A percentile compares a stretch with the other conserved stretches of the same genome.
phyloP scores from a whole-genome alignment of 2,113 vertebrate genomes.

The Caloenas nicobarica region DNA sequence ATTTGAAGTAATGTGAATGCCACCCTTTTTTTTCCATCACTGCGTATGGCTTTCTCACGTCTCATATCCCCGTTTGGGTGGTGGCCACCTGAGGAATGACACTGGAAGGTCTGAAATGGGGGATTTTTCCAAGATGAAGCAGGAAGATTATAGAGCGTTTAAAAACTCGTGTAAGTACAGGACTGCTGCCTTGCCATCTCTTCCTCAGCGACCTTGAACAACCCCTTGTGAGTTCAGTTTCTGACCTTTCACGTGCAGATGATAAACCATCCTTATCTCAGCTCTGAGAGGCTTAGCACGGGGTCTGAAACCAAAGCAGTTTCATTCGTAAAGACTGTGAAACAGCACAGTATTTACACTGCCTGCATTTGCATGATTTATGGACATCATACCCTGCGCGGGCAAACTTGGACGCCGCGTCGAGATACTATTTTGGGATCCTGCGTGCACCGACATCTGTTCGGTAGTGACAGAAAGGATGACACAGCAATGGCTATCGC shows the following conservation, averaged over 20 bases:
- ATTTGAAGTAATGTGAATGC: not conserved
- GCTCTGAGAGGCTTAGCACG: not conserved
- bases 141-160: not conserved
- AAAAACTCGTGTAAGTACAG: not conserved
- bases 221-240: not conserved
- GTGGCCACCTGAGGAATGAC: not conserved
- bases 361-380: not conserved
- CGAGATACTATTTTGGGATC: not conserved
- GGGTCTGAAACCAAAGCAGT: not conserved
- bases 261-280: not conserved
- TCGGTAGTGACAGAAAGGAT: rapidly evolving
- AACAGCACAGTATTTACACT: not conserved
- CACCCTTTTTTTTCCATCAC: not conserved
- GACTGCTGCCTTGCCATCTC: not conserved
- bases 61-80: not conserved
- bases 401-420: rapidly evolving
- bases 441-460: not conserved
- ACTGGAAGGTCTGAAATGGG: not conserved
- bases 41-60: not conserved
- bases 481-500: rapidly evolving
- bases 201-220: not conserved
- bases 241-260: not conserved
- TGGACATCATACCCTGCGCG: not conserved
- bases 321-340: not conserved
- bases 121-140: conserved; percentile 16